phyloP scores from a whole-genome alignment of 2,113 vertebrate genomes.

The Urocolius indicus region DNA sequence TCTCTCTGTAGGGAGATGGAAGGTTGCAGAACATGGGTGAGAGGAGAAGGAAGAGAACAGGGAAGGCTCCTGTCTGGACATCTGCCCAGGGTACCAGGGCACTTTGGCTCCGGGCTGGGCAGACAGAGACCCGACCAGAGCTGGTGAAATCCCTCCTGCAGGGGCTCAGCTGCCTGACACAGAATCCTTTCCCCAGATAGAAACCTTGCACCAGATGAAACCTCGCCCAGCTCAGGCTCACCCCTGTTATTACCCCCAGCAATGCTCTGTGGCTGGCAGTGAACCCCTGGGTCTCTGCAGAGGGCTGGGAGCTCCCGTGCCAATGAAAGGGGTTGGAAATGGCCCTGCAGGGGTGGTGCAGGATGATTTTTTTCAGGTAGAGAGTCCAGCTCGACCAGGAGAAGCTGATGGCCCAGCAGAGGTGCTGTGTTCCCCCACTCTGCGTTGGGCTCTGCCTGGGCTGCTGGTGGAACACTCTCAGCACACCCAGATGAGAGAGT shows the following conservation, averaged over 20 bases:
- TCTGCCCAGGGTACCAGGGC: background rate
- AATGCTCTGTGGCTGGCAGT: background rate
- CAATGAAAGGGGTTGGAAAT: background rate
- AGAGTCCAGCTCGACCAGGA: fast-evolving
- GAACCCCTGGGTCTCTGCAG: background rate
- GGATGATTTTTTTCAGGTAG: background rate
- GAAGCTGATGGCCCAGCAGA: background rate
- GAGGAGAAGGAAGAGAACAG: background rate
- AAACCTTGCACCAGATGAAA: background rate
- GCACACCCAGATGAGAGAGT: background rate
- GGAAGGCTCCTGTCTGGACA: background rate
- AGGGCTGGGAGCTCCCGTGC: background rate
- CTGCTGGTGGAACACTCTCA: background rate
- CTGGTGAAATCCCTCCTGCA: background rate
- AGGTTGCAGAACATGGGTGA: background rate
- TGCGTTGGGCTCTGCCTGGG: background rate
- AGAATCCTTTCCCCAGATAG: background rate
- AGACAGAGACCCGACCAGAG: background rate
- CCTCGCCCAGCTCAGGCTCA: background rate
- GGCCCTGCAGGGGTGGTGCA: background rate
- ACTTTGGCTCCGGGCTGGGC: fast-evolving
- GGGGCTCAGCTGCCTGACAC: background rate
- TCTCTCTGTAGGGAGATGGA: fast-evolving
- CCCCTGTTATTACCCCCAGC: background rate
- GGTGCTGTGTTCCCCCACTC: fast-evolving